phyloP scores from a whole-genome alignment of 2,888 invertebrate species.

The Spatulosminthurus flaviceps region DNA sequence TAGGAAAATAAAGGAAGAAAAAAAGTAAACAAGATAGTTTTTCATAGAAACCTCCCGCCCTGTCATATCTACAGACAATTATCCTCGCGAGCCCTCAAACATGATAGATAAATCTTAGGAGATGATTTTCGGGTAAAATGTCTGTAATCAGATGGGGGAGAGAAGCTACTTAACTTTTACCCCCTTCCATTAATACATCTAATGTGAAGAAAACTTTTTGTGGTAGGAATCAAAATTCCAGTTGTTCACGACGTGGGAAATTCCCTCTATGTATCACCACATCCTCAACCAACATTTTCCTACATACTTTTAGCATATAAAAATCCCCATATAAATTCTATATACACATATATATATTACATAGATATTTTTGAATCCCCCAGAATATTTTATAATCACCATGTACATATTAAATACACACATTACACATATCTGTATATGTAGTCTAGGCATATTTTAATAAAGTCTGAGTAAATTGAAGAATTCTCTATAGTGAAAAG shows the following conservation, averaged over 20 bases:
- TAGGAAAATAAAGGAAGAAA: too few relatives aligned
- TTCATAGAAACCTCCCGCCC: constrained; percentile 10
- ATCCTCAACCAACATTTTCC: not conserved
- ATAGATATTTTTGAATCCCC: too few relatives aligned
- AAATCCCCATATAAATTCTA: too few relatives aligned
- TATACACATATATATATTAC: too few relatives aligned
- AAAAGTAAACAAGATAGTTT: constrained; percentile 6
- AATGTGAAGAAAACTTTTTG: too few relatives aligned
- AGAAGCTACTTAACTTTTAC: not conserved
- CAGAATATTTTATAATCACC: too few relatives aligned
- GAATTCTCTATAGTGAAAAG: not conserved
- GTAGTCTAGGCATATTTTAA: constrained; percentile 10
- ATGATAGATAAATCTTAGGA: not conserved
- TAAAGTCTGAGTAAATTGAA: not conserved
- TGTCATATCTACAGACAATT: not conserved
- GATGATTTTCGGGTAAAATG: constrained; percentile 20
- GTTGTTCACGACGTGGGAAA: not conserved
- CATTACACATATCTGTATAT: too few relatives aligned
- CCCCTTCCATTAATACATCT: too few relatives aligned
- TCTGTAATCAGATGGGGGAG: constrained; percentile 10
- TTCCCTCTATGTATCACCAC: not conserved
- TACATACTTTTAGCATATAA: too few relatives aligned
- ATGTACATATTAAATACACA: too few relatives aligned
- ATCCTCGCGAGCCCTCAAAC: not conserved
- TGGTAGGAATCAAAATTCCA: not conserved